Base-by-base conservation (phyloP, 2,113 vertebrate genomes). In the Haliaeetus leucogaster region DNA sequence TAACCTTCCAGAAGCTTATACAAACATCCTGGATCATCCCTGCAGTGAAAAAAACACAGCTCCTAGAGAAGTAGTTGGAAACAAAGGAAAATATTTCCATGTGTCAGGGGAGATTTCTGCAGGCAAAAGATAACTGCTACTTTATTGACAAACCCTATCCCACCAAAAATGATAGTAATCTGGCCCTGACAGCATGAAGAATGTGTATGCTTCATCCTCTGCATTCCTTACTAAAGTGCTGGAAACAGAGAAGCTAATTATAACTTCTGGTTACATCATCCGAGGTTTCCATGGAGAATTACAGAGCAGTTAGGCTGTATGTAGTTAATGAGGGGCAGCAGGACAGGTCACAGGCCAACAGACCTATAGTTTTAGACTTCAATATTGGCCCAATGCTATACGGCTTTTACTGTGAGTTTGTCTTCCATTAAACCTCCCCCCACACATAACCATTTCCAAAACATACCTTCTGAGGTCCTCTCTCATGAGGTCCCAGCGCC, bases 401-500 rank as follows among this genome's bases (percentile, higher is more conserved):
- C 9, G 4, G 62, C 21, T 48, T 76, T 68, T 36, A 47, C 63
- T 36, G 14, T 11, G 34, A 32, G 19, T 55, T 40, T 83, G 13
- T 61, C 55, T 80, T 45, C 48, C 62, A 17, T 7, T 16, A 84
- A 82, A 71, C 16, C 27, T 79, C 16, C 62, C 11, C 47, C 14
- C 12, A 11, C 67, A 86, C 16, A 30, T 6, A 40, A 43, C 66
- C 36, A 58, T 42, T 94, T 65, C 40, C 77, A 50, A 77, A 93
- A 97, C 97, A 7, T 98, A 99, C 99, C 98, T 99, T 97, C 97
- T 93, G 66, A 99, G 98, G 43, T 99, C 99, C 34, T 99, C 98
- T 95, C 99, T 99, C 99, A 99, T 99, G 70, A 99, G 98, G 92
- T 99, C 99, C 99, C 99, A 99, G 82, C 99, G 98, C 43, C 99